These are phyloP conservation scores for Anthonomus grandis DNA, from an alignment of 1,140 invertebrate species.

Conservation along the genomic window DNA sequence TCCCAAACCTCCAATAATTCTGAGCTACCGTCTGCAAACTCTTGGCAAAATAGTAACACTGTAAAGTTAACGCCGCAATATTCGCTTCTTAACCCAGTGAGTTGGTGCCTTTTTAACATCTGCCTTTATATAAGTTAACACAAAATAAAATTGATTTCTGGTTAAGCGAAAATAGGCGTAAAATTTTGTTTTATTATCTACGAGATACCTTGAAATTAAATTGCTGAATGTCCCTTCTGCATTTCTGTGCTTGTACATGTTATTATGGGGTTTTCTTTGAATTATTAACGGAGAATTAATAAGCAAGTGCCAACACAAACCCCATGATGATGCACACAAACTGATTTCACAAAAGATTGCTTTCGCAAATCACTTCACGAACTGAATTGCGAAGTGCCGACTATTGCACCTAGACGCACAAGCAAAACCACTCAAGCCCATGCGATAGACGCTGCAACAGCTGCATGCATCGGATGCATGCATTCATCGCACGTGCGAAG, in stretches of 20 bases:
- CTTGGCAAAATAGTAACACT: too few species aligned
- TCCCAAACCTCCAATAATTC: too few species aligned
- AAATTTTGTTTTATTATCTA: slow-evolving; percentile 6
- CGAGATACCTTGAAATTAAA: slow-evolving; percentile 4
- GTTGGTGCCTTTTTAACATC: slow-evolving; percentile 1
- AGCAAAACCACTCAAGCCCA: slow-evolving; percentile 1
- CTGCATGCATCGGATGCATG: background rate
- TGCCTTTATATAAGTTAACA: background rate
- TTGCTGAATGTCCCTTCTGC: background rate
- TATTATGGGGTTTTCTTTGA: slow-evolving; percentile 5
- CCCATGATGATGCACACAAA: too few species aligned
- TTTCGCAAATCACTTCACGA: too few species aligned
- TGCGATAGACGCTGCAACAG: background rate
- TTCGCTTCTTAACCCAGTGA: background rate
- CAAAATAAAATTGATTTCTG: slow-evolving; percentile 8
- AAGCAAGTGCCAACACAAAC: background rate
- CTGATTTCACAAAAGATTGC: too few species aligned
- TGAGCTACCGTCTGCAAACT: too few species aligned
- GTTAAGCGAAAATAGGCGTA: slow-evolving; percentile 9
- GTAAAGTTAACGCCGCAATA: too few species aligned
- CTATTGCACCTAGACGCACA: slow-evolving; percentile 3
- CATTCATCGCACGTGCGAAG: background rate
- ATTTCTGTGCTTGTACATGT: background rate
- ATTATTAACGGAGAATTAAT: background rate
- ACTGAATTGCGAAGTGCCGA: background rate